Conservation (phyloP, 2,113 vertebrate genomes). For the Cyprinodon variegatus region DNA sequence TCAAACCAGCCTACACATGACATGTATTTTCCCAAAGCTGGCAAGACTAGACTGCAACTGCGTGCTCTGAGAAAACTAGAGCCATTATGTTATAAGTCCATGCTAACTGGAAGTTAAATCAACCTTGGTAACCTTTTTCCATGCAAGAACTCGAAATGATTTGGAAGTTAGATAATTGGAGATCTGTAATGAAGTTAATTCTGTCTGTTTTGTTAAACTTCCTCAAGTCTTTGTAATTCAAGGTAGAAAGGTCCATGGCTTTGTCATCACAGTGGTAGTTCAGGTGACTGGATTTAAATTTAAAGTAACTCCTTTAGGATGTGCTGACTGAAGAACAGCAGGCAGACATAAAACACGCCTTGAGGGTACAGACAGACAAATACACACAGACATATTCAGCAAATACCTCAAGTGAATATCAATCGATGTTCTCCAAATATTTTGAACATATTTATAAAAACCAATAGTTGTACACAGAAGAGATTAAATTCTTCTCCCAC, state of each 20-base stretch:
- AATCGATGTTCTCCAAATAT: slow-evolving; percentile 12
- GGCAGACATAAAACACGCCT: slow-evolving; percentile 48
- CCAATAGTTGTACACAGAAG: background rate
- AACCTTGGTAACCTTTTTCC: slow-evolving; percentile 27
- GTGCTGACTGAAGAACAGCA: slow-evolving; percentile 43
- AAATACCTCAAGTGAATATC: slow-evolving; percentile 13
- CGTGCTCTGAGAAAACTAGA: slow-evolving; percentile 37
- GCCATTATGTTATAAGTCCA: slow-evolving; percentile 45
- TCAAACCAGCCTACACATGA: background rate
- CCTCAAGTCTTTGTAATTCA: background rate
- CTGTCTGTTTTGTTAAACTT: background rate
- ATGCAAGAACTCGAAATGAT: slow-evolving; percentile 20
- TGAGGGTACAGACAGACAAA: slow-evolving; percentile 50
- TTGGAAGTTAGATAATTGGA: background rate
- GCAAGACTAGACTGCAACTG: slow-evolving; percentile 18
- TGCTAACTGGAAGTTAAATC: slow-evolving; percentile 46
- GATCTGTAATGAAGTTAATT: background rate
- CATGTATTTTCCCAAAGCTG: slow-evolving; percentile 9
- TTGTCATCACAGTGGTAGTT: slow-evolving; percentile 17
- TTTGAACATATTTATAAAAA: slow-evolving; percentile 8
- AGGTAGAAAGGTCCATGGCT: slow-evolving; percentile 6
- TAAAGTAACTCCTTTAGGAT: slow-evolving; percentile 45
- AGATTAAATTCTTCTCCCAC: background rate
- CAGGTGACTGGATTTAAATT: slow-evolving; percentile 31
- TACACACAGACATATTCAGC: slow-evolving; percentile 13